These are phyloP conservation scores for Solen grandis DNA, from an alignment of 1,140 invertebrate genomes.

Conservation along the genomic window DNA sequence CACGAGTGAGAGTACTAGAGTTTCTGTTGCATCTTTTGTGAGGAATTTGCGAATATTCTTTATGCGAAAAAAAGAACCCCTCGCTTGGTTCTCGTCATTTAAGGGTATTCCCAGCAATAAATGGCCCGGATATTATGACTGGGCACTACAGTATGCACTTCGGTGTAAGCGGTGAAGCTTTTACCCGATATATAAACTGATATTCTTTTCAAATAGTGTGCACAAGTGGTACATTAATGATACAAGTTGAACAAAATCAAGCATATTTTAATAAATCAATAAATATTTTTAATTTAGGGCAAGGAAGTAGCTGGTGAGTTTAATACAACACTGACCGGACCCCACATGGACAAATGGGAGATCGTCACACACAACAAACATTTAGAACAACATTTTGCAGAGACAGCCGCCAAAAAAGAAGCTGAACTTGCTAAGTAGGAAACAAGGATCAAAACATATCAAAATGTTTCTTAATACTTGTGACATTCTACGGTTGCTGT, in stretches of 20 bases:
- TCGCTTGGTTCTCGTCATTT: too few relatives aligned
- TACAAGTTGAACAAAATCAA: too few relatives aligned
- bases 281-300: background rate
- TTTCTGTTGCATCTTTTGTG: too few relatives aligned
- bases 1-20: too few relatives aligned
- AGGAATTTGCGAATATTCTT: too few relatives aligned
- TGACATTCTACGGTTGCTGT: too few relatives aligned
- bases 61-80: too few relatives aligned
- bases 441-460: too few relatives aligned
- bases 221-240: too few relatives aligned
- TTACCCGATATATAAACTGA: background rate
- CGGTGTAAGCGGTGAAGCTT: background rate
- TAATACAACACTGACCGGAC: slow-evolving; percentile 27
- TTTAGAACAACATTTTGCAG: slow-evolving; percentile 20
- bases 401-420: background rate
- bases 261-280: background rate
- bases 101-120: too few relatives aligned
- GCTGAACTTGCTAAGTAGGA: too few relatives aligned
- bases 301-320: slow-evolving; percentile 16
- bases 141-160: background rate
- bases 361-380: slow-evolving; percentile 26
- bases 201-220: background rate
- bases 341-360: slow-evolving; percentile 47
- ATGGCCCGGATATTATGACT: background rate
- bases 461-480: too few relatives aligned